These are phyloP conservation scores for Chrysolina oricalcia DNA, from an alignment of 2,888 invertebrate species.

Conservation along the genomic window DNA sequence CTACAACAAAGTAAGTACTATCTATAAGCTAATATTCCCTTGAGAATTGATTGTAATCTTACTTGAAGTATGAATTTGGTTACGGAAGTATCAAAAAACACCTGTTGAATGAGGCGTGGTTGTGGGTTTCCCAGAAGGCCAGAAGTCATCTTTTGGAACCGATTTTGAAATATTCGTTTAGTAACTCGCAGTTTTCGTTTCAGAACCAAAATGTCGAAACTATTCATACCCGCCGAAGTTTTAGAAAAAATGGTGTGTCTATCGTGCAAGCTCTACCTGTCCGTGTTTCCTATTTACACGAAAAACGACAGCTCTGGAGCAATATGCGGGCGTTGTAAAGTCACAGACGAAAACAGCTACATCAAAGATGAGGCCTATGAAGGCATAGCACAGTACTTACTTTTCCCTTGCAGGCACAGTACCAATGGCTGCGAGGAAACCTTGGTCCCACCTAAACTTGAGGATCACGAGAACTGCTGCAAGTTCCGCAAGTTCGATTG, in stretches of 20 bases:
- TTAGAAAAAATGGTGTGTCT: conserved; percentile 59
- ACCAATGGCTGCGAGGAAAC: conserved; percentile 61
- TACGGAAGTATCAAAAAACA: too few relatives aligned
- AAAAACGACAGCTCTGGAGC: conserved; percentile 50
- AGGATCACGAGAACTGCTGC: conserved; percentile 62
- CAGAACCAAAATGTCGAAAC: conserved; percentile 36
- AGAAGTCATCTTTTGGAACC: too few relatives aligned
- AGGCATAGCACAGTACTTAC: conserved; percentile 58
- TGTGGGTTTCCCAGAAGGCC: too few relatives aligned
- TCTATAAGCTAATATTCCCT: too few relatives aligned
- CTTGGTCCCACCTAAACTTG: conserved; percentile 52
- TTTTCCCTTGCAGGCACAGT: conserved; percentile 63
- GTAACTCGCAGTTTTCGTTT: background rate
- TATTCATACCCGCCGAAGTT: conserved; percentile 46
- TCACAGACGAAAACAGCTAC: conserved; percentile 51
- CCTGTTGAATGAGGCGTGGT: too few relatives aligned
- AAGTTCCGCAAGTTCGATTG: conserved; percentile 59
- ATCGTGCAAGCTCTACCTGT: conserved; percentile 60
- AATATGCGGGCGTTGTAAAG: conserved; percentile 63
- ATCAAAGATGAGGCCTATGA: conserved; percentile 62
- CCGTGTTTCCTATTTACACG: conserved; percentile 60
- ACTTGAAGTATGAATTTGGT: too few relatives aligned
- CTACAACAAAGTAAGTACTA: too few relatives aligned
- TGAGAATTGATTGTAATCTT: too few relatives aligned
- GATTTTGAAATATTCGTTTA: too few relatives aligned